Base-by-base conservation (phyloP, 1,140 invertebrate species). In the Chelonus insularis region DNA sequence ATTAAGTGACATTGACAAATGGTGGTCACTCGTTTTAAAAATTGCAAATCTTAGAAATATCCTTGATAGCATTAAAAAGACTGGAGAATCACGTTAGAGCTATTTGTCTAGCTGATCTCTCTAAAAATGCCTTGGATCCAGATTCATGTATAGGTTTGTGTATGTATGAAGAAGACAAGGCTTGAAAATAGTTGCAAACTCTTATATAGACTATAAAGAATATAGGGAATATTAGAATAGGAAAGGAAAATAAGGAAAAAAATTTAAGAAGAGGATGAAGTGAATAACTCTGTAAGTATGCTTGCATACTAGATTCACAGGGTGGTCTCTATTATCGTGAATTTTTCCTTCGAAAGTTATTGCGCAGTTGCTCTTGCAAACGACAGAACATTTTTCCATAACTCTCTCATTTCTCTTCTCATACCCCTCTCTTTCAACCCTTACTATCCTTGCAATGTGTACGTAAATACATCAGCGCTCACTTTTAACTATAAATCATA, bases 81-180 rank as follows among this genome's bases (percentile, higher is more conserved):
- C 69, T 70, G 69, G 69, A 74, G 75, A 72, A 76, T 76, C 73
- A 76, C 75, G 67, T 67, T 20, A 64, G 54, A 68, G 69, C 69
- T 77, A 77, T 77, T 78, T 77, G 74, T 76, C 74, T 73, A 71
- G 72, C 68, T 77, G 69, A 76, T 74, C 70, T 67, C 45, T 57
- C 65, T 64, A 64, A 68, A 69, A 63, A 43, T n/a, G n/a, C n/a
- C n/a, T n/a, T n/a, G n/a, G n/a, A n/a, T n/a, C n/a, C n/a, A n/a
- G n/a, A n/a, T n/a, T n/a, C n/a, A n/a, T n/a, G 43, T 14, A 11
- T 34, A 55, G 20, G 11, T 34, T 7, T 47, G 14, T 41, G 1
- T 20, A 67, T 39, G 50, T 55, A 41, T 60, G 57, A 43, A 47
- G 52, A 51, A 39, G 8, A 39, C n/a, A 36, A 34, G 48, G 48